Conservation (phyloP, 1,140 invertebrate species). For the Danaus melanippus region DNA sequence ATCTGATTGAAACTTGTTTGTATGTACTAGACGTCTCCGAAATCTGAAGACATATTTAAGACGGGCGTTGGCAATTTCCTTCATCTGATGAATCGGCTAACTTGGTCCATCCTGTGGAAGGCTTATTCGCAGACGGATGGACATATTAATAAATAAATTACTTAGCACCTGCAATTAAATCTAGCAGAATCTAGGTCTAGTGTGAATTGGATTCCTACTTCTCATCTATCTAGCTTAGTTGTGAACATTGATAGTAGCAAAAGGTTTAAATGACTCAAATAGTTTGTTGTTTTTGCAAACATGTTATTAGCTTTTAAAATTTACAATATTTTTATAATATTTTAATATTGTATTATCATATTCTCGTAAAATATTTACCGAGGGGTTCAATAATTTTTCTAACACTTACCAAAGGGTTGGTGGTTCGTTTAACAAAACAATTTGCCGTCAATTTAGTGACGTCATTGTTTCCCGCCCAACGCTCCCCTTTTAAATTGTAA, state of each 20-base stretch:
- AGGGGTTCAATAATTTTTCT: slow-evolving; percentile 9
- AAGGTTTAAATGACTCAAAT: too few species aligned
- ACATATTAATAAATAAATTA: slow-evolving; percentile 31
- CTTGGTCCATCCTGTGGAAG: slow-evolving; percentile 21
- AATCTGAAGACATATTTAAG: slow-evolving; percentile 23
- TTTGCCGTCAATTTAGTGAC: slow-evolving; percentile 40
- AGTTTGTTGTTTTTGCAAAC: too few species aligned
- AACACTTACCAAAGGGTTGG: slow-evolving; percentile 24
- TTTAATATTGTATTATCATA: too few species aligned
- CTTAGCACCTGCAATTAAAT: slow-evolving; percentile 12
- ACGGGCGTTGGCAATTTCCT: slow-evolving; percentile 33
- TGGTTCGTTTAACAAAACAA: slow-evolving; percentile 48
- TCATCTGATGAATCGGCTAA: slow-evolving; percentile 27
- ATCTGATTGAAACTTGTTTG: slow-evolving; percentile 1
- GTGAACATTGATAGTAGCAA: too few species aligned
- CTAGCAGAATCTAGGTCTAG: slow-evolving; percentile 2
- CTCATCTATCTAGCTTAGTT: background rate
- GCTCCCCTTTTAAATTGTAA: slow-evolving; percentile 37
- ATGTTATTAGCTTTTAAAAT: background rate
- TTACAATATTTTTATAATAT: background rate
- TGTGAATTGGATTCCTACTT: background rate
- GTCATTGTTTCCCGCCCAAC: slow-evolving; percentile 33
- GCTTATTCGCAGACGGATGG: slow-evolving; percentile 29
- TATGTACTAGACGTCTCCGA: background rate
- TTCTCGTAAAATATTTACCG: too few species aligned